Evolutionary conservation across 2,113 vertebrate genomes (phyloP).

Genomic region (Pimephales promelas): DNA sequence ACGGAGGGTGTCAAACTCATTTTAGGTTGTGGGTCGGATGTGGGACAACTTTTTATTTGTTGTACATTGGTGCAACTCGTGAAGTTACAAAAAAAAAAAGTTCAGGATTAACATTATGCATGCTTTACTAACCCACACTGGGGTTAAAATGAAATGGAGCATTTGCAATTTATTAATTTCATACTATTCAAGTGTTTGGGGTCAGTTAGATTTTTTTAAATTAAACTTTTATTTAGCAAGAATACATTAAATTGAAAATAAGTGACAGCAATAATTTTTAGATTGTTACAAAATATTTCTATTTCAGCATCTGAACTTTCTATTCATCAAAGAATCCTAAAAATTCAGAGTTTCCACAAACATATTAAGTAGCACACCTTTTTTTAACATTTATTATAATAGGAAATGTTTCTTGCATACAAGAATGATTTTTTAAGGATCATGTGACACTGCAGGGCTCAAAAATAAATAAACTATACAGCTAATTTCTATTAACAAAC

Average conservation of each 20-base stretch:
- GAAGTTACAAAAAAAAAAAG: not conserved
- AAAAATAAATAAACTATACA: not conserved
- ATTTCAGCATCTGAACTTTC: no score
- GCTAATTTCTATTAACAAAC: not conserved
- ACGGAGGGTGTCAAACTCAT: conserved; percentile 18
- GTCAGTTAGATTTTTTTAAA: not conserved
- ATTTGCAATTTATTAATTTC: not conserved
- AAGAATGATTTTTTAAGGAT: no score
- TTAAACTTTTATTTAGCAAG: no score
- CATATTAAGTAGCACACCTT: no score
- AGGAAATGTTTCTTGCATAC: no score
- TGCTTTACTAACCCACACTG: not conserved
- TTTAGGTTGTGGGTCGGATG: not conserved
- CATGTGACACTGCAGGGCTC: not conserved
- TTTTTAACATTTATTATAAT: no score
- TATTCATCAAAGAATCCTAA: no score
- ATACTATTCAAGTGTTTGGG: not conserved
- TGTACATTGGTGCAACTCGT: not conserved
- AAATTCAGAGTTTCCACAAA: no score
- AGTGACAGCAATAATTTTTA: no score
- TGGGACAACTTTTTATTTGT: not conserved
- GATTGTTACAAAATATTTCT: no score
- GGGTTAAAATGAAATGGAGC: not conserved
- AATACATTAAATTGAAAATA: no score
- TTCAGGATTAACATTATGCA: not conserved